Evolutionary conservation across 2,888 invertebrate genomes (phyloP), one percentile per base, ranked within the genome.

Genomic region (Heterodera filipjevi): DNA sequence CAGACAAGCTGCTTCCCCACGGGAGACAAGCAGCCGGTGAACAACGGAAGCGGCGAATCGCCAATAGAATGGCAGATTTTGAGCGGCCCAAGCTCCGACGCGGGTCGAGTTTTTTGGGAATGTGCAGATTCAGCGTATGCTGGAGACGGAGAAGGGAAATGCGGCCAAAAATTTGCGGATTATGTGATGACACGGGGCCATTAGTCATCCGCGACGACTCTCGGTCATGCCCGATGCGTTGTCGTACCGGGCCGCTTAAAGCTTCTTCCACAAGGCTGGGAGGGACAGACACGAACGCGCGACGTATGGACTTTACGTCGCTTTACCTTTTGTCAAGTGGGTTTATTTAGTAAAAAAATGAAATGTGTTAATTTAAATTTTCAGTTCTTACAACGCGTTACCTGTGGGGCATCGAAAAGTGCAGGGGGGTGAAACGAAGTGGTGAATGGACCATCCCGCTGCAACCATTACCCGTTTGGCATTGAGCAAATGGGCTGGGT

Each of bases 401-500:
- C 79, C 79, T 12, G n/a, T 33, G n/a, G 66, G 68, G 0, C 77
- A 75, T 22, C 79, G 81, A 2, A 68, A 1, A 5, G 73, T 79
- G 1, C 46, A 44, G 5, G 77, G n/a, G n/a, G 33, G 27, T 8
- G n/a, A 1, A 72, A 72, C 33, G 6, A 72, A 46, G 22, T 44
- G 12, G 66, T 46, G 10, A 5, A 0, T 78, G 33, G 39, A 32
- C 39, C 12, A 71, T 14, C 2, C 1, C 39, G 0, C 35, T 16
- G 73, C 33, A 64, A 44, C 32, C 78, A 32, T 16, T 66, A 3
- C 70, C 35, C 33, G n/a, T 6, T 19, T 35, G 12, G 35, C 46
- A 22, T 33, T 78, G 19, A 12, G 79, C 39, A 79, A 78, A 77
- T 27, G n/a, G n/a, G 27, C 0, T 59, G n/a, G 27, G 78, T 78